Evolutionary conservation across 2,797 vertebrate genomes (phyloP).

Genomic region (Prunella strophiata): DNA sequence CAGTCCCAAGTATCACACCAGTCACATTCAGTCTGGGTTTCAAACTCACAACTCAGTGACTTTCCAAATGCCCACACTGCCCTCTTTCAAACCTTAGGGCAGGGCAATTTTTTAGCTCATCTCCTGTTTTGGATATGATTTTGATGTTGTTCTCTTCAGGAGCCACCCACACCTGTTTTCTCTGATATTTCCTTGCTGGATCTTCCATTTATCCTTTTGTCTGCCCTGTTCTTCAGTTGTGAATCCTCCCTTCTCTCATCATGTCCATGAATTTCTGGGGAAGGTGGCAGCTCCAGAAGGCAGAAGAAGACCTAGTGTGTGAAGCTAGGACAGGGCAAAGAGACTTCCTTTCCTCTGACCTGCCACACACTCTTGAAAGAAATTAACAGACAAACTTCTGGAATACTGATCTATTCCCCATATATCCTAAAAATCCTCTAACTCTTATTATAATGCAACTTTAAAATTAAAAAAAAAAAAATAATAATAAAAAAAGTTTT

Average conservation of each 20-base stretch:
- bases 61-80: background rate
- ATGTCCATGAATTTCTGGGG: background rate
- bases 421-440: background rate
- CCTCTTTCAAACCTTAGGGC: background rate
- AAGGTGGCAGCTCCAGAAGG: background rate
- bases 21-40: background rate
- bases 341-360: background rate
- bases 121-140: background rate
- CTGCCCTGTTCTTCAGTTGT: background rate
- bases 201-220: background rate
- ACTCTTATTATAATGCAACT: background rate
- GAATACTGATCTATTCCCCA: background rate
- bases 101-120: background rate
- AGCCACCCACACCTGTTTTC: background rate
- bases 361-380: background rate
- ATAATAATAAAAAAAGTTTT: too few species aligned
- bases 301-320: background rate
- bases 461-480: background rate
- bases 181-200: background rate
- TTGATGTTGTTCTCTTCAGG: background rate
- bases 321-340: background rate
- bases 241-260: background rate
- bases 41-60: background rate
- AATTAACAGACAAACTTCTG: background rate
- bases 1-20: background rate